phyloP scores from a whole-genome alignment of 2,888 invertebrate species.

The Leptothorax acervorum region DNA sequence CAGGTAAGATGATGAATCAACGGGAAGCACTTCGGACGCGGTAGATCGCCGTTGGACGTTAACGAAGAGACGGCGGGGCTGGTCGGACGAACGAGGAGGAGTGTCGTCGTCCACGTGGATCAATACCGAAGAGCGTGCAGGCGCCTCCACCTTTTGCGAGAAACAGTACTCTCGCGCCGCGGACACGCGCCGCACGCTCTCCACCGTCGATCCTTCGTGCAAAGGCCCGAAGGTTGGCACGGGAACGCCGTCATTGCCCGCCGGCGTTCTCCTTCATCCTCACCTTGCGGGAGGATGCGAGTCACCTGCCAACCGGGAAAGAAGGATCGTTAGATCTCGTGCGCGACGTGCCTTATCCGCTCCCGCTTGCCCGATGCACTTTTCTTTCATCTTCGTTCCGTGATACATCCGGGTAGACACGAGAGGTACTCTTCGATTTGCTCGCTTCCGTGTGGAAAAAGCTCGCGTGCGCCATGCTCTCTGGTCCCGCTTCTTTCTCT shows the following conservation, averaged over 20 bases:
- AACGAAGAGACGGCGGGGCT: constrained; percentile 48
- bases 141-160: constrained; percentile 73
- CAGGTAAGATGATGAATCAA: neutral
- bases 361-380: constrained; percentile 10
- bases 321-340: constrained; percentile 39
- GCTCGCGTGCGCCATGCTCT: neutral
- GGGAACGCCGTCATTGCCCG: constrained; percentile 31
- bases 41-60: constrained; percentile 40
- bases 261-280: constrained; percentile 25
- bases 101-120: constrained; percentile 75
- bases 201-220: constrained; percentile 52
- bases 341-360: constrained; percentile 48
- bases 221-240: constrained; percentile 36
- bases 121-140: constrained; percentile 79
- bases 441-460: constrained; percentile 2
- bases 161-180: constrained; percentile 81
- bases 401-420: constrained; percentile 9
- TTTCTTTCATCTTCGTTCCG: constrained; percentile 47
- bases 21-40: neutral
- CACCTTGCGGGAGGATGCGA: constrained; percentile 56
- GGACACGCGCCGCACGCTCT: constrained; percentile 79
- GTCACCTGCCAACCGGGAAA: constrained; percentile 10
- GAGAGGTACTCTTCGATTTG: constrained; percentile 43
- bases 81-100: constrained; percentile 58
- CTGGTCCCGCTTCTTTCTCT: neutral